Evolutionary conservation across 92 coral and sea anemone genomes (phyloP).

Genomic region (Paramuricea clavata): DNA sequence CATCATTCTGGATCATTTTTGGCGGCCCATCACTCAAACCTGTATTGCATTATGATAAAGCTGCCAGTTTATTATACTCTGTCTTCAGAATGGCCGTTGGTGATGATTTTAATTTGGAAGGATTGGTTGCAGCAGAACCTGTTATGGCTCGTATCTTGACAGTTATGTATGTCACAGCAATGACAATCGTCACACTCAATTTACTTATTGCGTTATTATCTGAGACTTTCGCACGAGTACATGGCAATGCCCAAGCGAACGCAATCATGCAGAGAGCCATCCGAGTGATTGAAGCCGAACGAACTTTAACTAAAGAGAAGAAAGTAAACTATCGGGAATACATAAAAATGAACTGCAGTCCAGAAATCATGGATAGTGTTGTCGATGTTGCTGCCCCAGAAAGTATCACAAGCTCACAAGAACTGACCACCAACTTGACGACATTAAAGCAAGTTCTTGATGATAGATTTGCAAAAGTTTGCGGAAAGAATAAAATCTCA

Average conservation of each 20-base stretch:
- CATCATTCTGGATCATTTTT: slow-evolving; percentile 78
- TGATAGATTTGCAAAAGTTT: slow-evolving; percentile 33
- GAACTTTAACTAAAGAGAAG: slow-evolving; percentile 58
- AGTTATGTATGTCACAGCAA: slow-evolving; percentile 49
- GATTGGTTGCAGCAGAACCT: slow-evolving; percentile 50
- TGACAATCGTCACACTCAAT: slow-evolving; percentile 70
- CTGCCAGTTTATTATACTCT: slow-evolving; percentile 36
- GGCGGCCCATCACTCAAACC: slow-evolving; percentile 59
- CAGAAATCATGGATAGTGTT: slow-evolving; percentile 59
- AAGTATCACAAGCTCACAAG: background rate
- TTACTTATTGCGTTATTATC: slow-evolving; percentile 75
- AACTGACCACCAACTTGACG: slow-evolving; percentile 6
- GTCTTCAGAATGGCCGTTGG: slow-evolving; percentile 67
- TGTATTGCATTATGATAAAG: slow-evolving; percentile 58
- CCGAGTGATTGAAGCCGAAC: slow-evolving; percentile 64
- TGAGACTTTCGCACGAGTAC: slow-evolving; percentile 78
- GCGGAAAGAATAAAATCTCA: slow-evolving; percentile 9
- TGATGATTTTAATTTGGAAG: slow-evolving; percentile 68
- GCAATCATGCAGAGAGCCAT: slow-evolving; percentile 80
- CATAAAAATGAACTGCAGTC: slow-evolving; percentile 73
- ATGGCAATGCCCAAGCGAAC: slow-evolving; percentile 75
- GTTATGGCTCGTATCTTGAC: slow-evolving; percentile 68
- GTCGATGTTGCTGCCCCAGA: slow-evolving; percentile 1
- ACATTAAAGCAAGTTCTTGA: background rate
- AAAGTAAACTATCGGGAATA: slow-evolving; percentile 57